A percentile compares a stretch with the other conserved stretches of the same genome.
phyloP scores from a whole-genome alignment of 2,888 invertebrate genomes.

The Oscheius sp. region DNA sequence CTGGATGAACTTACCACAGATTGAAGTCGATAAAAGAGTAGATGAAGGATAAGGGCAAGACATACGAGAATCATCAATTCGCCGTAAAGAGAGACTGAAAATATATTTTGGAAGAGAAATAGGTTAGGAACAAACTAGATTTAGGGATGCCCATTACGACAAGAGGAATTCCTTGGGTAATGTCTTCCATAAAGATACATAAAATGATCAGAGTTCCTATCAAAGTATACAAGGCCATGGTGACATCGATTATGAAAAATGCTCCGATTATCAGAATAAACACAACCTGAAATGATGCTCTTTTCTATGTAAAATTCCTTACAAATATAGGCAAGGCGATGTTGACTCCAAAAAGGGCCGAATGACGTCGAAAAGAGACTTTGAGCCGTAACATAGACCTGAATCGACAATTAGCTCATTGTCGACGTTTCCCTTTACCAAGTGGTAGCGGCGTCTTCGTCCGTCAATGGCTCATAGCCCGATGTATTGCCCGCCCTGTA shows the following conservation, averaged over 20 bases:
- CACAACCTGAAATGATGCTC: background rate
- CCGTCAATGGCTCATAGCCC: constrained; percentile 46
- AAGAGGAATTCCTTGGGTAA: constrained; percentile 7
- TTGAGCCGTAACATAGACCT: constrained; percentile 44
- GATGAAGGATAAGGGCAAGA: constrained; percentile 14
- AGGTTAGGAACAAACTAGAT: background rate
- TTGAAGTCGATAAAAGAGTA: background rate
- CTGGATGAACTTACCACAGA: background rate
- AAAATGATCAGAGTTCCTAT: constrained; percentile 4
- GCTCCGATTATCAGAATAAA: background rate
- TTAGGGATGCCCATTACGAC: constrained; percentile 22
- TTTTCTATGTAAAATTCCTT: background rate
- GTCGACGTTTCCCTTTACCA: constrained; percentile 42
- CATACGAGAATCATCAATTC: constrained; percentile 17
- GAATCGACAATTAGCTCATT: background rate
- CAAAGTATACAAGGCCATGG: background rate
- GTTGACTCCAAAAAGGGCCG: constrained; percentile 41
- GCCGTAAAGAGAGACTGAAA: constrained; percentile 21
- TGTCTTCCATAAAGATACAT: constrained; percentile 20
- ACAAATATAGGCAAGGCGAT: constrained; percentile 45
- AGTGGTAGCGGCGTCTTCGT: constrained; percentile 41
- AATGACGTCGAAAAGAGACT: constrained; percentile 45
- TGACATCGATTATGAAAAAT: constrained; percentile 5
- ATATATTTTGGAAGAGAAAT: background rate
- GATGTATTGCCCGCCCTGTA: constrained; percentile 48